Conservation (phyloP, 2,113 vertebrate species). For the Pelecanus crispus region DNA sequence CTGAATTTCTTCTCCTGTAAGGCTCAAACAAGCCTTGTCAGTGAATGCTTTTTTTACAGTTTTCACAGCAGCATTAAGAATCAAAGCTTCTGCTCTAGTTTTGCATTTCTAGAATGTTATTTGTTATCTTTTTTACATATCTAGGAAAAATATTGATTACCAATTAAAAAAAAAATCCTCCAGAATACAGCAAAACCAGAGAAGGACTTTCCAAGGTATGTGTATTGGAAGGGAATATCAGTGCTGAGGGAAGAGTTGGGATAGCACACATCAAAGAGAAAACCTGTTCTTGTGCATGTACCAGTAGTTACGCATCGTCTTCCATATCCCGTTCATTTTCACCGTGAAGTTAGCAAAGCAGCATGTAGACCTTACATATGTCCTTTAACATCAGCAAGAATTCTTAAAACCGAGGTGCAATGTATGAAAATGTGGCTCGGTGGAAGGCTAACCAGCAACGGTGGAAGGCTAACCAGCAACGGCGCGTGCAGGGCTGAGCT, state of each 20-base stretch:
- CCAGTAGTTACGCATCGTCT: rapidly evolving
- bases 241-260: not conserved
- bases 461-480: slow-evolving; percentile 13
- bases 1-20: not conserved
- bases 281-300: rapidly evolving
- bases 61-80: not conserved
- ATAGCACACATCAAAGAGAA: too few relatives aligned
- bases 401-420: not conserved
- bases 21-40: not conserved
- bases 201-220: not conserved
- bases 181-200: not conserved
- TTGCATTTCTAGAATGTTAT: not conserved
- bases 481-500: not conserved
- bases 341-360: not conserved
- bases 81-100: not conserved
- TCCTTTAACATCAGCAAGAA: not conserved
- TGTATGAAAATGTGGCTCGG: not conserved
- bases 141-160: not conserved
- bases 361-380: not conserved
- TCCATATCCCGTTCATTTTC: not conserved
- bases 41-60: not conserved
- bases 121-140: not conserved
- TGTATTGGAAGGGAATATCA: not conserved
- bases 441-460: slow-evolving; percentile 16
- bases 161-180: not conserved